A percentile compares a stretch with the other conserved stretches of the same genome.
phyloP scores from a whole-genome alignment of 2,113 vertebrate species.

The Bufo gargarizans region DNA sequence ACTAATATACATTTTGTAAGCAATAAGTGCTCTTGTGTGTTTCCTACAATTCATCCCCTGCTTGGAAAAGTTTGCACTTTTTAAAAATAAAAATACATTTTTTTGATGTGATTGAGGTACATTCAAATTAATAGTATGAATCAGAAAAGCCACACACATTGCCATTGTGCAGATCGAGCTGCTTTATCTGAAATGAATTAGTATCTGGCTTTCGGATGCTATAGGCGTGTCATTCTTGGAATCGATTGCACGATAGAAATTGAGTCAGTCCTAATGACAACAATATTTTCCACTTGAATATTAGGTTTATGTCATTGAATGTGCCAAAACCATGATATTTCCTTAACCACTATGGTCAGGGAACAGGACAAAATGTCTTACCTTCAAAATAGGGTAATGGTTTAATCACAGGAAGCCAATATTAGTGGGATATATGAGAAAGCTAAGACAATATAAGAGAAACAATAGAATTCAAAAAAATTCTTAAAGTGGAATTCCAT shows the following conservation, averaged over 20 bases:
- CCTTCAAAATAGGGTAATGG: neutral
- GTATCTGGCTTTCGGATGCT: neutral
- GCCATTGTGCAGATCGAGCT: neutral
- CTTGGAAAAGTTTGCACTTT: neutral
- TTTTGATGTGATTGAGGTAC: neutral
- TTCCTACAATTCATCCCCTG: neutral
- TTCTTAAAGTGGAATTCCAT: neutral
- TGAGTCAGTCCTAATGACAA: slow-evolving; percentile 26
- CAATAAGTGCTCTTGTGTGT: neutral
- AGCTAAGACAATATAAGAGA: neutral
- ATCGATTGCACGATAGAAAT: slow-evolving; percentile 23
- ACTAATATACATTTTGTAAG: neutral
- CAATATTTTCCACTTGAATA: slow-evolving; percentile 35
- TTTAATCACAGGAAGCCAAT: neutral
- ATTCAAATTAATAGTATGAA: neutral
- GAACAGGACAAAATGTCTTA: slow-evolving; percentile 27
- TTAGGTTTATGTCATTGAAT: neutral
- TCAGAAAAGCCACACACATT: slow-evolving; percentile 10
- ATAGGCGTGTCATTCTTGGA: slow-evolving; percentile 35
- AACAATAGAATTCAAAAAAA: neutral
- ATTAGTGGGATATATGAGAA: neutral
- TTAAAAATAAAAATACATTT: too few relatives aligned
- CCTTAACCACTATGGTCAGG: neutral
- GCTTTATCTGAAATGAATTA: slow-evolving; percentile 43
- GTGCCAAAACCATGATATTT: slow-evolving; percentile 22